Evolutionary conservation across 2,797 vertebrate species (phyloP).

Genomic region (Danionella dracula): DNA sequence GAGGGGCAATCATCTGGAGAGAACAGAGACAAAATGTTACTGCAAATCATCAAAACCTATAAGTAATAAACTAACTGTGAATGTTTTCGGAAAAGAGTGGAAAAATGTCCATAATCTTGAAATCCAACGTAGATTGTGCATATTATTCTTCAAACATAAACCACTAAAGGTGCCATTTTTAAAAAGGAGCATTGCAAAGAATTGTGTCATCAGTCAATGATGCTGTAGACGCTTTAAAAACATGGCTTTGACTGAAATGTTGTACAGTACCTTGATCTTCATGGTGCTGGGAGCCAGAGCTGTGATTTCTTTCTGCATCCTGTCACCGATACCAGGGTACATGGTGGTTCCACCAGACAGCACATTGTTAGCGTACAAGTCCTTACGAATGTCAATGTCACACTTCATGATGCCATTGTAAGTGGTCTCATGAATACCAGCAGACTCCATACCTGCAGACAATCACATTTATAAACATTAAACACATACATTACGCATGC

Average conservation of each 20-base stretch:
- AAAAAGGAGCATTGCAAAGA: too few relatives aligned
- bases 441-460: slow-evolving; percentile 78
- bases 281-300: slow-evolving; percentile 83
- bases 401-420: slow-evolving; percentile 90
- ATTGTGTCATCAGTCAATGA: neutral
- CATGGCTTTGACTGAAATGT: too few relatives aligned
- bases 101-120: too few relatives aligned
- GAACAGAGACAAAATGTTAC: neutral
- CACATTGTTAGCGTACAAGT: slow-evolving; percentile 83
- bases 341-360: slow-evolving; percentile 83
- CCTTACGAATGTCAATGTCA: slow-evolving; percentile 84
- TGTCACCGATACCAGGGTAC: slow-evolving; percentile 83
- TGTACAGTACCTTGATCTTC: slow-evolving; percentile 80
- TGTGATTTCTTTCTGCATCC: slow-evolving; percentile 87
- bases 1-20: slow-evolving; percentile 55
- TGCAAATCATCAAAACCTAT: too few relatives aligned
- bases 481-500: neutral
- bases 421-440: slow-evolving; percentile 84
- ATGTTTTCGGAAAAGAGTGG: too few relatives aligned
- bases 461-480: neutral
- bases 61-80: too few relatives aligned
- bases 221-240: too few relatives aligned
- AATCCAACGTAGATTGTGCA: too few relatives aligned
- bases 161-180: too few relatives aligned
- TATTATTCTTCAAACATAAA: too few relatives aligned